Evolutionary conservation across 2,888 invertebrate species (phyloP).

Genomic region (Ectropis crepuscularia): DNA sequence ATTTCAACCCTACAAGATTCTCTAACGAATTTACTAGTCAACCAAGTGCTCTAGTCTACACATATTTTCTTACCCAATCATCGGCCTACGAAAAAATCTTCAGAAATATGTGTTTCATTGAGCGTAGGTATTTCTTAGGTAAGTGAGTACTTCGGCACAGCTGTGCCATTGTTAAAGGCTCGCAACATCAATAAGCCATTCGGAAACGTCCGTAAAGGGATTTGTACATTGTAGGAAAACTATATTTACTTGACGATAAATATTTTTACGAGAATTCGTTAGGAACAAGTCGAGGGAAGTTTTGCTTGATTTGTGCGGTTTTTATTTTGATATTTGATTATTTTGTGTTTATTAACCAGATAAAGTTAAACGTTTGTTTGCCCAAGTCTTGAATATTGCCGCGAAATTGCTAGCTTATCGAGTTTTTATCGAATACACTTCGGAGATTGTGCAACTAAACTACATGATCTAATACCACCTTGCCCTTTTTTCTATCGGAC

Average conservation of each 20-base stretch:
- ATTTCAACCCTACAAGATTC: background rate
- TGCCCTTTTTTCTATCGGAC: too few species aligned
- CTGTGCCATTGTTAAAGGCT: slow-evolving; percentile 69
- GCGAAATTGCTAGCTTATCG: too few species aligned
- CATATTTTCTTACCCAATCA: slow-evolving; percentile 18
- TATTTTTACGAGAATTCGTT: background rate
- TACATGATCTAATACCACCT: too few species aligned
- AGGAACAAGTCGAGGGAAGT: background rate
- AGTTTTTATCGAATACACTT: too few species aligned
- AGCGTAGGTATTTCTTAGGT: slow-evolving; percentile 47
- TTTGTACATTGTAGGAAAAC: slow-evolving; percentile 37
- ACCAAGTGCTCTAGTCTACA: background rate
- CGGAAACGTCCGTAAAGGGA: slow-evolving; percentile 59
- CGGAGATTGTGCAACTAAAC: too few species aligned
- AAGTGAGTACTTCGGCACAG: slow-evolving; percentile 53
- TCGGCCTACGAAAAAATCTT: slow-evolving; percentile 12
- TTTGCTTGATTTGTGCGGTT: too few species aligned
- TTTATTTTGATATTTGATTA: too few species aligned
- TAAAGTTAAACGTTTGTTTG: too few species aligned
- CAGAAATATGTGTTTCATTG: slow-evolving; percentile 45
- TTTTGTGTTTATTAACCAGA: too few species aligned
- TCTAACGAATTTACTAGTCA: background rate
- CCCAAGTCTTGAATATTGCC: too few species aligned
- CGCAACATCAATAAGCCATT: slow-evolving; percentile 78
- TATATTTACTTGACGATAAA: slow-evolving; percentile 1